These are phyloP conservation scores for Spizaetus ornatus DNA, from an alignment of 2,113 vertebrate genomes.

Conservation along the genomic window DNA sequence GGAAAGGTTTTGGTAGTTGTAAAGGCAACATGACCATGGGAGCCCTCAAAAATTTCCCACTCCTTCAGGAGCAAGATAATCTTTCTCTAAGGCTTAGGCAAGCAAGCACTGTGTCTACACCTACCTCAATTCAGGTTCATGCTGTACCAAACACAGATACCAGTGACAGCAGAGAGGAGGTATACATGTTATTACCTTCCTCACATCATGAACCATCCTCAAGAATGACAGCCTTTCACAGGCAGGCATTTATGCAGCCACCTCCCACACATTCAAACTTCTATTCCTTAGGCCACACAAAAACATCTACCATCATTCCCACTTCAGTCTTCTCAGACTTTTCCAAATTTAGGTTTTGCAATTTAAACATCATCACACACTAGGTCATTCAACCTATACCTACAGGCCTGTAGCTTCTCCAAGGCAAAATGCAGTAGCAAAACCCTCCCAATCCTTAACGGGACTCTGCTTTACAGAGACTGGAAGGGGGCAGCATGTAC, in stretches of 20 bases:
- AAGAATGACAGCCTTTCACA: background rate
- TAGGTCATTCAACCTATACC: background rate
- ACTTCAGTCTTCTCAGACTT: background rate
- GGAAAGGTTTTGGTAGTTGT: background rate
- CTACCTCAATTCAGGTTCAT: background rate
- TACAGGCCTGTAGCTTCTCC: background rate
- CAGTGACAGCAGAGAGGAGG: background rate
- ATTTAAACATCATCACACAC: background rate
- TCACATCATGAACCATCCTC: background rate
- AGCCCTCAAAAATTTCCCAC: background rate
- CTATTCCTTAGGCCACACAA: background rate
- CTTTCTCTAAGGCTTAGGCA: background rate
- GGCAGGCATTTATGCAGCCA: background rate
- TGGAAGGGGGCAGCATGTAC: fast-evolving
- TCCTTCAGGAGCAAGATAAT: background rate
- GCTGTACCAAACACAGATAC: background rate
- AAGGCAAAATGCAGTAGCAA: background rate
- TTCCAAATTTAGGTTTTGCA: background rate
- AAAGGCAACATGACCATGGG: background rate
- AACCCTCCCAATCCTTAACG: background rate
- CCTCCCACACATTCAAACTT: background rate
- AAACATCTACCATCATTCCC: background rate
- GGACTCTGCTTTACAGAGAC: background rate
- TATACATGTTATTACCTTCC: background rate
- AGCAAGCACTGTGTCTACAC: background rate